A percentile compares a stretch with the other conserved stretches of the same genome.
Evolutionary conservation across 2,888 invertebrate species (phyloP).

Genomic region (Heliconius charithonia): DNA sequence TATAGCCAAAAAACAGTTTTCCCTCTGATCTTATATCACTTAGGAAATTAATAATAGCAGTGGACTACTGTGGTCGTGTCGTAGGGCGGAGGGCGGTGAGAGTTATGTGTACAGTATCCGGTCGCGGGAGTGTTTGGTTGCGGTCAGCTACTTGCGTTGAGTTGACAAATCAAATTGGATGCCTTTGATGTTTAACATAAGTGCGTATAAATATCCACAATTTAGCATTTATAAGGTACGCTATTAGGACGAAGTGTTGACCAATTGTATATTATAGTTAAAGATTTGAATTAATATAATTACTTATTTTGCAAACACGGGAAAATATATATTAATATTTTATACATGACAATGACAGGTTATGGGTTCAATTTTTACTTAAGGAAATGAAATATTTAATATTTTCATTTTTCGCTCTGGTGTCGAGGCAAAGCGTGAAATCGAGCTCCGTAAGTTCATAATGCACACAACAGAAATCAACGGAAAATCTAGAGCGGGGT

Average conservation of each 20-base stretch:
- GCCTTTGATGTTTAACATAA: constrained; percentile 2
- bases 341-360: no score
- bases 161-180: constrained; percentile 25
- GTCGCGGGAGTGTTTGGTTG: constrained; percentile 15
- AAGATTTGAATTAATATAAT: background rate
- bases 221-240: background rate
- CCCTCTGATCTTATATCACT: background rate
- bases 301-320: background rate
- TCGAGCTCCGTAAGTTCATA: no score
- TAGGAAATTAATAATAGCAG: constrained; percentile 7
- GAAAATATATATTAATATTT: background rate
- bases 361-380: no score
- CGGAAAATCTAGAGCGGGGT: no score
- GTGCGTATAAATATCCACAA: background rate
- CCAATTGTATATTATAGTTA: background rate
- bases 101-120: constrained; percentile 20
- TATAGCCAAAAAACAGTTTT: background rate
- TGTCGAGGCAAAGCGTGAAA: no score
- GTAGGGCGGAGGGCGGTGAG: background rate
- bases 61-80: background rate
- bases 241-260: background rate
- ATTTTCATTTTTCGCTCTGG: no score
- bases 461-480: no score
- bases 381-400: no score
- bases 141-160: constrained; percentile 19